Evolutionary conservation across 2,797 vertebrate species (phyloP).

Genomic region (Myioborus melanocephalus): DNA sequence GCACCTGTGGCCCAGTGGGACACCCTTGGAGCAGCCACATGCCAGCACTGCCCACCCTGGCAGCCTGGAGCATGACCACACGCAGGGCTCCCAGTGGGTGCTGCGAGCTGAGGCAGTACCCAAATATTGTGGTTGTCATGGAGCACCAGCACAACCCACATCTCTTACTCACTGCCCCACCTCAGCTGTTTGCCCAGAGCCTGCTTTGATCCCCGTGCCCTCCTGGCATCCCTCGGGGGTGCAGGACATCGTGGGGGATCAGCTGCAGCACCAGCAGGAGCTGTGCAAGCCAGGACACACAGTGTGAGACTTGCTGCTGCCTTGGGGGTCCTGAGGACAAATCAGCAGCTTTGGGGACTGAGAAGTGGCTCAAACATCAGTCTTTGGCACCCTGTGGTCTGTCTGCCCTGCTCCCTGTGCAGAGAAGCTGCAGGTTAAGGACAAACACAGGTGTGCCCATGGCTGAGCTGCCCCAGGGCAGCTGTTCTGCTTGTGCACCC

Average conservation of each 20-base stretch:
- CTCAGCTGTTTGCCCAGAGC: neutral
- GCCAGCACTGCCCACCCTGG: neutral
- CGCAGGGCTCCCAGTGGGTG: neutral
- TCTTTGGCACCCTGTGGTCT: neutral
- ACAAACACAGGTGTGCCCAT: accelerated
- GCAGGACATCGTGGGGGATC: accelerated
- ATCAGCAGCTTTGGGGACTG: neutral
- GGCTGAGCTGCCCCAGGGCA: neutral
- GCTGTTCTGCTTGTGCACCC: neutral
- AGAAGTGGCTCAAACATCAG: neutral
- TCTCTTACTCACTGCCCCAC: conserved; percentile 1
- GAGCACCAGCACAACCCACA: neutral
- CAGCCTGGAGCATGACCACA: accelerated
- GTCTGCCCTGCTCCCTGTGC: neutral
- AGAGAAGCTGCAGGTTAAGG: neutral
- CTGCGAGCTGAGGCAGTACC: neutral
- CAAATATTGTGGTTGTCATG: conserved; percentile 55
- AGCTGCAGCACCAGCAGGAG: neutral
- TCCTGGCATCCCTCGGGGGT: accelerated
- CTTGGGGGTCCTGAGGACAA: accelerated
- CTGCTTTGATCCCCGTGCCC: accelerated
- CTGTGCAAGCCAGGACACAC: neutral
- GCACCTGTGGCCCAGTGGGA: neutral
- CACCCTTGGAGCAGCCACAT: neutral
- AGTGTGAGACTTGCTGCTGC: accelerated